A percentile compares a stretch with the other conserved stretches of the same genome.
Evolutionary conservation across 2,888 invertebrate species (phyloP).

Genomic region (Morpho deidamia): DNA sequence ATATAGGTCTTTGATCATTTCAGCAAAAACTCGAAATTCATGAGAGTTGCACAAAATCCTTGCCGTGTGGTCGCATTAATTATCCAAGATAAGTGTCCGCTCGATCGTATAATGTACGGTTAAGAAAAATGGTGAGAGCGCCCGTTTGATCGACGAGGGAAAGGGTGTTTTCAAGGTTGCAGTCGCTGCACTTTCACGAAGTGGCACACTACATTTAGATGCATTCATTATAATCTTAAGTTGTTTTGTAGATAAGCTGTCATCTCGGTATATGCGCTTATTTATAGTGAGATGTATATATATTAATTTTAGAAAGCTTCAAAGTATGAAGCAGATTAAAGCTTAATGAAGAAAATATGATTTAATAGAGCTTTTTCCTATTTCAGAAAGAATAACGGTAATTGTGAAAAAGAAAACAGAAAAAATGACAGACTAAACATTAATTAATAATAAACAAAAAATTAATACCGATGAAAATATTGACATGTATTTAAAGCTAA

Average conservation of each 20-base stretch:
- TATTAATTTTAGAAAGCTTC: constrained; percentile 7
- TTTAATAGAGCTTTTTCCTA: too few species aligned
- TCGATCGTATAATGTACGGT: constrained; percentile 63
- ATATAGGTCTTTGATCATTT: too few species aligned
- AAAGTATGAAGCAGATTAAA: not conserved
- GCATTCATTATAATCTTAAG: constrained; percentile 62
- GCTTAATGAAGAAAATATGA: not conserved
- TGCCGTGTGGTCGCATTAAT: constrained; percentile 26
- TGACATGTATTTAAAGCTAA: too few species aligned
- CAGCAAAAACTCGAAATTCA: too few species aligned
- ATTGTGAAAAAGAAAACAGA: too few species aligned
- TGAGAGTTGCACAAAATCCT: too few species aligned
- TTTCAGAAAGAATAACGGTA: too few species aligned
- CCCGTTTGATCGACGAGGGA: constrained; percentile 72
- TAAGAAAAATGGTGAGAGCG: constrained; percentile 60
- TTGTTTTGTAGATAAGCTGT: constrained; percentile 17
- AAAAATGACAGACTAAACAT: too few species aligned
- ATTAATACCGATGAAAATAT: too few species aligned
- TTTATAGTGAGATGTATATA: constrained; percentile 4
- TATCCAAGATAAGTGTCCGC: constrained; percentile 58
- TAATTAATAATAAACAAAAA: too few species aligned
- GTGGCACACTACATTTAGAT: constrained; percentile 59
- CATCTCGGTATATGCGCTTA: constrained; percentile 3
- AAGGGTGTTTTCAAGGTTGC: constrained; percentile 69
- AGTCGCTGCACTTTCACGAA: constrained; percentile 72